Base-by-base conservation (phyloP, 2,113 vertebrate genomes). In the Erinaceus europaeus region DNA sequence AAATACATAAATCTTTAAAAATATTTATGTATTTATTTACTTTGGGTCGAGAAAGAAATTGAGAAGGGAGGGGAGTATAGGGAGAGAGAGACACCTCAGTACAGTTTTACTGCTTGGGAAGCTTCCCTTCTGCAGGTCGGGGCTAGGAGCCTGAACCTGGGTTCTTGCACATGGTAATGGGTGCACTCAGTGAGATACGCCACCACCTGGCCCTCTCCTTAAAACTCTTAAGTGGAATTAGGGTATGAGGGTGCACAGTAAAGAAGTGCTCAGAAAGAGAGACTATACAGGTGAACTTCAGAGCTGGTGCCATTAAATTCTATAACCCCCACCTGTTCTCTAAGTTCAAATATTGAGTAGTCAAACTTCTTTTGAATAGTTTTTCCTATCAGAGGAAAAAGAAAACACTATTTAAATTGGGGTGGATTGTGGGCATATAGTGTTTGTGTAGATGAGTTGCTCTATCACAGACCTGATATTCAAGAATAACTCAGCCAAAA, bases 401-500 rank as follows among this genome's bases (percentile, higher is more conserved):
- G 17, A 67, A 71, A 94, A 62, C 15, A 80, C 18, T 27, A 5
- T n/a, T 55, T 69, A 32, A 50, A 21, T 20, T 77, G 68, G 44
- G 55, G 12, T 80, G 20, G 72, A 40, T 25, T 34, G 53, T 27
- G 9, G 17, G 53, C 17, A 12, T 21, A 25, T 4, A 44, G 64
- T 53, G 52, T 90, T 64, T 62, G 7, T 74, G 52, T 68, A 53
- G 69, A 40, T 55, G 74, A 79, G 32, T 68, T 68, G 27, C 40
- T 61, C 34, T 59, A 59, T 84, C 40, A 72, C 59, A 92, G 84
- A 84, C 73, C 75, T 88, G 72, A 65, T 79, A 61, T 68, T 59
- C 84, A 53, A 75, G 77, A 89, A 74, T 73, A 89, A 74, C 48
- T 57, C 72, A 76, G 88, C 65, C 79, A 44, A 68, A 88, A 79